Evolutionary conservation across 1,140 invertebrate genomes (phyloP).

Genomic region (Caerostris extrusa): DNA sequence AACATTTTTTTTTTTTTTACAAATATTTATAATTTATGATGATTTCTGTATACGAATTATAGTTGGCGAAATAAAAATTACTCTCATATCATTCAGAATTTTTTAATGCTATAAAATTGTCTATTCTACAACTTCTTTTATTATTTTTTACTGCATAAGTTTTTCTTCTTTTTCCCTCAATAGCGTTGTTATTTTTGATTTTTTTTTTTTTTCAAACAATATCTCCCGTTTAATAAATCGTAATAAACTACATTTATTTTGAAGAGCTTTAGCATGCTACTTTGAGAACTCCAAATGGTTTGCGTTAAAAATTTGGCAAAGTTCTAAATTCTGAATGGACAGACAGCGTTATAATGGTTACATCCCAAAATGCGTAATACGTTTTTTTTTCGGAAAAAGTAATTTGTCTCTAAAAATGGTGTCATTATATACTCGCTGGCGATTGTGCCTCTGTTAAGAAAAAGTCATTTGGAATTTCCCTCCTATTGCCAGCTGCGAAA

Average conservation of each 20-base stretch:
- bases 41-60: too few species aligned
- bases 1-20: too few species aligned
- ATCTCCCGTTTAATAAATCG: background rate
- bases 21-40: too few species aligned
- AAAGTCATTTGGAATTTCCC: background rate
- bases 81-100: too few species aligned
- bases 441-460: background rate
- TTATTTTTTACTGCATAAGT: too few species aligned
- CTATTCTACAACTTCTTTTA: too few species aligned
- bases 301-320: background rate
- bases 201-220: background rate
- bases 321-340: background rate
- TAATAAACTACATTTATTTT: background rate
- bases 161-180: too few species aligned
- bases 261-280: background rate
- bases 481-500: background rate
- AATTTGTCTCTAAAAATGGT: conserved; percentile 41
- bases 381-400: background rate
- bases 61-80: too few species aligned
- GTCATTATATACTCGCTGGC: conserved; percentile 32
- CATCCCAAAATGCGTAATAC: background rate
- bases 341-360: background rate
- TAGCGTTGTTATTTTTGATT: background rate
- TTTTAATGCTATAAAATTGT: too few species aligned
- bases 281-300: background rate